Conservation (phyloP, 2,888 invertebrate genomes). For the Macrosiphum euphorbiae region DNA sequence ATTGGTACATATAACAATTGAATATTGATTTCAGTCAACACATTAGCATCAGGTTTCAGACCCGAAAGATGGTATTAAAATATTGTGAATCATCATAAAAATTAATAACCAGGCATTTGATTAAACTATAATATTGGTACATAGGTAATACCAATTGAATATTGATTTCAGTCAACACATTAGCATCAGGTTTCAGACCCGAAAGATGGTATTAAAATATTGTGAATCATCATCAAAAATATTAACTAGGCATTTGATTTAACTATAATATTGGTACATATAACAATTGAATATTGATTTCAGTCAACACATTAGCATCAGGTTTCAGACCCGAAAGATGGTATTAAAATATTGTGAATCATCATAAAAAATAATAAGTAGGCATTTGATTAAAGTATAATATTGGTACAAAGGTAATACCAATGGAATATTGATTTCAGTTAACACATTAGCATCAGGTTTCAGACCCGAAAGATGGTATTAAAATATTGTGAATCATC, state of each 20-base stretch:
- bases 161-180: not conserved
- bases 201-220: conserved; percentile 61
- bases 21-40: not conserved
- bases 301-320: conserved; percentile 56
- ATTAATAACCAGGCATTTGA: not conserved
- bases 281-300: not conserved
- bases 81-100: conserved; percentile 55
- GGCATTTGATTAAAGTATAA: no score
- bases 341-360: conserved; percentile 41
- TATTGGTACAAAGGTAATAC: no score
- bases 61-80: conserved; percentile 30
- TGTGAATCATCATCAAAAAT: conserved; percentile 54
- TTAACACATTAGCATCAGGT: conserved; percentile 44
- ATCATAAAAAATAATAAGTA: not conserved
- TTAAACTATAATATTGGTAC: not conserved
- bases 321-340: conserved; percentile 62
- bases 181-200: conserved; percentile 64
- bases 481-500: conserved; percentile 29
- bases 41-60: conserved; percentile 57
- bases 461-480: conserved; percentile 62
- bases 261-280: not conserved
- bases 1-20: not conserved
- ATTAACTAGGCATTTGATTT: not conserved
- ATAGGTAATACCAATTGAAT: not conserved
- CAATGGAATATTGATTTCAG: conserved; percentile 8